These are phyloP conservation scores for Micoletzkya japonica DNA, from an alignment of 2,888 invertebrate species.

Conservation along the genomic window DNA sequence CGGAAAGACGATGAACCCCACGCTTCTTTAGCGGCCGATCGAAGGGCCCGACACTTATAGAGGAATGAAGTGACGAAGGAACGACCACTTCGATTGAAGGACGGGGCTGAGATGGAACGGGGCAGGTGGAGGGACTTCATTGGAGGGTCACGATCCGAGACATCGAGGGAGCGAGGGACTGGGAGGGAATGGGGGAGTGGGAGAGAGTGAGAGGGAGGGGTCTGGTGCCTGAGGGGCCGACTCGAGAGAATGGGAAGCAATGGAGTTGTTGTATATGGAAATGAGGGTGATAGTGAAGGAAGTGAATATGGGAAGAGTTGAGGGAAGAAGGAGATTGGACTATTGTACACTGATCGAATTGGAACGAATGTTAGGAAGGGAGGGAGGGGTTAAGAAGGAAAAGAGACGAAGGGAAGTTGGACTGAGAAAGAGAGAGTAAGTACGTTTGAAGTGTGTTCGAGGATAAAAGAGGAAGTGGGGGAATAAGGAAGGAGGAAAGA, in stretches of 20 bases:
- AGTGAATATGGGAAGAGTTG: too few relatives aligned
- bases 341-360: background rate
- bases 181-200: background rate
- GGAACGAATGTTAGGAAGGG: conserved; percentile 4
- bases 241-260: background rate
- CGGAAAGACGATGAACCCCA: too few relatives aligned
- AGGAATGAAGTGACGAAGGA: too few relatives aligned
- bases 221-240: background rate
- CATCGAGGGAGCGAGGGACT: background rate
- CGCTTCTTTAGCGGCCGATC: too few relatives aligned
- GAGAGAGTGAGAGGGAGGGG: conserved; percentile 9
- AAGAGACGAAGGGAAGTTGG: background rate
- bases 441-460: background rate
- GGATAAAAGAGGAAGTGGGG: background rate
- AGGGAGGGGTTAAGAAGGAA: background rate
- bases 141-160: background rate
- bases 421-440: background rate
- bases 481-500: too few relatives aligned
- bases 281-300: background rate
- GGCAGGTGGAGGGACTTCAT: background rate
- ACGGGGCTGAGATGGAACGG: conserved; percentile 1
- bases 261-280: background rate
- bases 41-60: too few relatives aligned
- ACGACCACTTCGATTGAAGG: too few relatives aligned
- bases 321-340: background rate